phyloP scores from a whole-genome alignment of 2,888 invertebrate species.

The Chironomus tentans region DNA sequence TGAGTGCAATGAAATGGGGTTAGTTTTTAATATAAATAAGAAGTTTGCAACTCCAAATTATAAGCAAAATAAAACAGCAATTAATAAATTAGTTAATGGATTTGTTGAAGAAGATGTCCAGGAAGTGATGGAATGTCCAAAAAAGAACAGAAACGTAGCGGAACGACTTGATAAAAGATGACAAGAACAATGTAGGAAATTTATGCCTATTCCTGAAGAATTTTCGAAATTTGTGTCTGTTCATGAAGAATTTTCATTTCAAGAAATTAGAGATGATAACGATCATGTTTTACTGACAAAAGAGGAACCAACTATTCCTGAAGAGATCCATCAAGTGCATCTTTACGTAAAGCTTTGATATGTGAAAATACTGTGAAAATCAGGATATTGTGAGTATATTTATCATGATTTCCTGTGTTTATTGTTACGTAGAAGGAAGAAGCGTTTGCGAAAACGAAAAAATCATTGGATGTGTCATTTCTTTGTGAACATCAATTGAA shows the following conservation, averaged over 20 bases:
- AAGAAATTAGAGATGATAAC: slow-evolving; percentile 32
- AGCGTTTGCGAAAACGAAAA: no score
- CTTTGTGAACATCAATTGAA: no score
- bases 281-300: slow-evolving; percentile 68
- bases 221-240: slow-evolving; percentile 62
- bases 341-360: slow-evolving; percentile 78
- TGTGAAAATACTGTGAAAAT: slow-evolving; percentile 88
- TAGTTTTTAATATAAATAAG: slow-evolving; percentile 72
- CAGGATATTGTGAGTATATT: slow-evolving; percentile 74
- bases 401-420: neutral
- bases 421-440: no score
- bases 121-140: slow-evolving; percentile 36
- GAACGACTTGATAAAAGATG: slow-evolving; percentile 72
- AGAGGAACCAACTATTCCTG: slow-evolving; percentile 79
- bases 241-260: slow-evolving; percentile 35
- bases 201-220: slow-evolving; percentile 76
- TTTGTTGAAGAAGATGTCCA: slow-evolving; percentile 38
- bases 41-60: slow-evolving; percentile 57
- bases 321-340: slow-evolving; percentile 74
- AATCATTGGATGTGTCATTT: no score
- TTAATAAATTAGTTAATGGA: slow-evolving; percentile 44
- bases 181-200: slow-evolving; percentile 70
- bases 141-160: slow-evolving; percentile 50
- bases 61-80: slow-evolving; percentile 45
- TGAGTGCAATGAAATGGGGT: slow-evolving; percentile 73